A percentile compares a stretch with the other conserved stretches of the same genome.
Conservation (phyloP, 2,113 vertebrate genomes). For the Pandion haliaetus region DNA sequence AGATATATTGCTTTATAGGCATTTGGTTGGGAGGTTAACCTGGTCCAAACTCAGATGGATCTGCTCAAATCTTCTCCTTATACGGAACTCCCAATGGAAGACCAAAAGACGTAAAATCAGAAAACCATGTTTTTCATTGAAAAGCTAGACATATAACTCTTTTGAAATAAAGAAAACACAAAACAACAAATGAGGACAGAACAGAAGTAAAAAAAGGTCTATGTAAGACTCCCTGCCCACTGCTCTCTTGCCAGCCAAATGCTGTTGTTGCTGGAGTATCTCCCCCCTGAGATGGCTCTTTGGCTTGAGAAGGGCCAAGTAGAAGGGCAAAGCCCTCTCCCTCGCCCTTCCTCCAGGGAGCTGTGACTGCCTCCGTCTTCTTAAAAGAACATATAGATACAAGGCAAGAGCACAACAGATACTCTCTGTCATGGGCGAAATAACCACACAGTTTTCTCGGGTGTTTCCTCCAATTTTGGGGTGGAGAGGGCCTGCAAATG, state of each 20-base stretch:
- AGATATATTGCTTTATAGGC: not conserved
- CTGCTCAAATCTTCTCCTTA: not conserved
- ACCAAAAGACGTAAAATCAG: not conserved
- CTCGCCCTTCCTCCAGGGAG: not conserved
- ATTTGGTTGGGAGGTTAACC: not conserved
- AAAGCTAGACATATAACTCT: not conserved
- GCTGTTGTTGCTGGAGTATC: not conserved
- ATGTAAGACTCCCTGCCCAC: not conserved
- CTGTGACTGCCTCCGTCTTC: not conserved
- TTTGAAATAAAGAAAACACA: not conserved
- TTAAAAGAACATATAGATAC: not conserved
- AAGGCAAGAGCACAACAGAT: not conserved
- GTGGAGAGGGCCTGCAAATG: not conserved
- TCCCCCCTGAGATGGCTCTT: not conserved
- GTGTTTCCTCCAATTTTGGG: not conserved
- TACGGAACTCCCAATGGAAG: not conserved
- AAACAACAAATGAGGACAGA: not conserved
- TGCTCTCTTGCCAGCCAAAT: not conserved
- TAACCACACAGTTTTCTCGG: not conserved
- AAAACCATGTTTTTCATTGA: not conserved
- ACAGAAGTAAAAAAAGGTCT: not conserved
- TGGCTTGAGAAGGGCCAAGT: not conserved
- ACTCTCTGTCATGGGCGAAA: not conserved
- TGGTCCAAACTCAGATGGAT: not conserved
- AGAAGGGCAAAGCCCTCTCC: not conserved